phyloP scores from a whole-genome alignment of 2,888 invertebrate genomes.

The Xylota segnis region DNA sequence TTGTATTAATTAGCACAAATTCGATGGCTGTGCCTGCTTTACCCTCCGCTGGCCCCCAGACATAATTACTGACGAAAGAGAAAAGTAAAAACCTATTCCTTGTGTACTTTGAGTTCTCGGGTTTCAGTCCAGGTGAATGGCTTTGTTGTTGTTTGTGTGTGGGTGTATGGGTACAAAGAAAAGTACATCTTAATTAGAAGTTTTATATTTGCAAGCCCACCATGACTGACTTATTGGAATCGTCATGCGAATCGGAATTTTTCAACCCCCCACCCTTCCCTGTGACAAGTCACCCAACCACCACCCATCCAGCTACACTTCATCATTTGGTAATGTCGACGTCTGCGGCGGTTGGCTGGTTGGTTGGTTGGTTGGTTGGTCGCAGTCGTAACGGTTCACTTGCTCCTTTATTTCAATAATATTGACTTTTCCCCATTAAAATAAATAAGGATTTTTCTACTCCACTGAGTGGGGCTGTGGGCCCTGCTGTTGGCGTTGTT shows the following conservation, averaged over 20 bases:
- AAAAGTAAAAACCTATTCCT: conserved; percentile 16
- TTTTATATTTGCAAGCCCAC: conserved; percentile 20
- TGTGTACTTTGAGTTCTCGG: conserved; percentile 9
- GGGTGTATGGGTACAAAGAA: conserved; percentile 17
- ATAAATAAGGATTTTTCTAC: conserved; percentile 55
- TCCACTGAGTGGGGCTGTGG: conserved; percentile 17
- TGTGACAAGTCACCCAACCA: background rate
- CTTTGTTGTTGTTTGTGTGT: conserved; percentile 27
- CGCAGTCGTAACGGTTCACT: conserved; percentile 41
- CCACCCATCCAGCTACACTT: background rate
- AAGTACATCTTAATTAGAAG: conserved; percentile 44
- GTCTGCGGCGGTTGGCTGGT: conserved; percentile 16
- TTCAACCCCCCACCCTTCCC: background rate
- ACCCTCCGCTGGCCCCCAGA: conserved; percentile 1
- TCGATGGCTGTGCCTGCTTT: conserved; percentile 22
- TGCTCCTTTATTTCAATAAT: conserved; percentile 56
- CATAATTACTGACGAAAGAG: conserved; percentile 48
- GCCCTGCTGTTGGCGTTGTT: background rate
- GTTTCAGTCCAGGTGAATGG: conserved; percentile 46
- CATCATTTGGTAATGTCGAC: conserved; percentile 7
- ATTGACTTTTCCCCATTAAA: conserved; percentile 58
- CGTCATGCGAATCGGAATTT: conserved; percentile 45
- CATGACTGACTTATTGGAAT: conserved; percentile 49
- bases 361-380: too few species aligned
- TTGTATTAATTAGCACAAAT: conserved; percentile 63